A percentile compares a stretch with the other conserved stretches of the same genome.
These are phyloP conservation scores for Oryzias javanicus DNA, from an alignment of 2,113 vertebrate species.

Conservation along the genomic window DNA sequence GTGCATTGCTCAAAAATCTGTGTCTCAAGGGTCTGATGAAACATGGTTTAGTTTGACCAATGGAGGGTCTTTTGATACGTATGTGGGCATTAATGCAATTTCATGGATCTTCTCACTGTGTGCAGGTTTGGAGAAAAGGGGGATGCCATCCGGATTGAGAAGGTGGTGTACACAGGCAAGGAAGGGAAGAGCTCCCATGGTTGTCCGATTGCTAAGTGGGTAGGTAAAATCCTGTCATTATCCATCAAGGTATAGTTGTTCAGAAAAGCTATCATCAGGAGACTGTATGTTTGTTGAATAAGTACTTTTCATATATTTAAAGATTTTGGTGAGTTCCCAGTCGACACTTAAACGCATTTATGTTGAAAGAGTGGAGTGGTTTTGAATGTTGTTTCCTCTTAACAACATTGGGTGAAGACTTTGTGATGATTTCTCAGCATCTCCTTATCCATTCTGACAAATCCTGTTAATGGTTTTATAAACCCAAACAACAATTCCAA, in stretches of 20 bases:
- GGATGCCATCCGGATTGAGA: conserved; percentile 92
- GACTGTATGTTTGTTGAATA: no score
- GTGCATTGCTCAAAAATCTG: neutral
- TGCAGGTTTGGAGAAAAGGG: conserved; percentile 93
- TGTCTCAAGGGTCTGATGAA: neutral
- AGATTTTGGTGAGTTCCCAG: no score
- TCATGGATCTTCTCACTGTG: conserved; percentile 18
- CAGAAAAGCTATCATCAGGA: neutral
- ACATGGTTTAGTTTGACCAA: neutral
- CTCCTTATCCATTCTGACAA: conserved; percentile 22
- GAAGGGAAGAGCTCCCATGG: conserved; percentile 97
- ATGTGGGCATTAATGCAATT: neutral
- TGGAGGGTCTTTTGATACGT: neutral
- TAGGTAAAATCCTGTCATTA: conserved; percentile 72
- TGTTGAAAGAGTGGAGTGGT: neutral
- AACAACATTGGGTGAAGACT: conserved; percentile 21
- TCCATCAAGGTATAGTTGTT: neutral
- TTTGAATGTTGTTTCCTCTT: conserved; percentile 3
- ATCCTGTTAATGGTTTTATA: conserved; percentile 49
- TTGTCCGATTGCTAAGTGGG: conserved; percentile 99
- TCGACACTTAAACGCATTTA: neutral
- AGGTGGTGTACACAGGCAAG: conserved; percentile 92
- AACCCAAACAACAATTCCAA: conserved; percentile 30
- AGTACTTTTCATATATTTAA: no score
- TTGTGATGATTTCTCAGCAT: conserved; percentile 23